phyloP scores from a whole-genome alignment of 2,113 vertebrate genomes.

The Mustela lutreola region DNA sequence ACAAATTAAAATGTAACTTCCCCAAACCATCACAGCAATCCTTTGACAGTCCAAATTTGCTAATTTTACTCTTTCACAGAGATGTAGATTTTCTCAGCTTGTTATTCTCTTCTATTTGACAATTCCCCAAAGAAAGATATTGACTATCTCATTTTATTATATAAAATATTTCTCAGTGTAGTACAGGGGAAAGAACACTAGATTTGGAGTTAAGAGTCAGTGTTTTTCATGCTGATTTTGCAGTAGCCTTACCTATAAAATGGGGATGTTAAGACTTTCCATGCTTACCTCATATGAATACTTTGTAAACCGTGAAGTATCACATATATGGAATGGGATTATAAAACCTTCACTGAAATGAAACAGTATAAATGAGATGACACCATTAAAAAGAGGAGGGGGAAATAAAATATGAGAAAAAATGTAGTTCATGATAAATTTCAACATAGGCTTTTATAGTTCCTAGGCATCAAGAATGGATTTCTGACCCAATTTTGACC shows the following conservation, averaged over 20 bases:
- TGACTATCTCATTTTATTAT: conserved; percentile 33
- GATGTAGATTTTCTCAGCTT: conserved; percentile 35
- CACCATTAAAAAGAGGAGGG: background rate
- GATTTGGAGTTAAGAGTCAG: background rate
- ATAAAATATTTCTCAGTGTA: background rate
- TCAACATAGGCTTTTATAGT: background rate
- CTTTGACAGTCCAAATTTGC: background rate
- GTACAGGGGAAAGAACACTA: background rate
- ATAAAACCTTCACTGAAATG: conserved; percentile 6
- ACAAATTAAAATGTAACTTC: conserved; percentile 20
- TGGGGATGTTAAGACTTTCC: background rate
- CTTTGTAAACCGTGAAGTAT: background rate
- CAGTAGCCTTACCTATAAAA: background rate
- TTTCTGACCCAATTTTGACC: conserved; percentile 43
- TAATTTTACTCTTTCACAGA: conserved; percentile 18
- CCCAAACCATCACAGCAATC: background rate
- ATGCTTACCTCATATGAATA: background rate
- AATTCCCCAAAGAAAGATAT: background rate
- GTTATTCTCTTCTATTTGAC: background rate
- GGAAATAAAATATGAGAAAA: conserved; percentile 47
- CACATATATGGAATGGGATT: background rate
- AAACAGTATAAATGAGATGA: conserved; percentile 18
- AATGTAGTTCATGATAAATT: background rate
- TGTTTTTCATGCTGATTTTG: conserved; percentile 2
- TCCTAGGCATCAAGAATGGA: conserved; percentile 9